Evolutionary conservation across 2,113 vertebrate genomes (phyloP).

Genomic region (Forbesichthys papilliferus): DNA sequence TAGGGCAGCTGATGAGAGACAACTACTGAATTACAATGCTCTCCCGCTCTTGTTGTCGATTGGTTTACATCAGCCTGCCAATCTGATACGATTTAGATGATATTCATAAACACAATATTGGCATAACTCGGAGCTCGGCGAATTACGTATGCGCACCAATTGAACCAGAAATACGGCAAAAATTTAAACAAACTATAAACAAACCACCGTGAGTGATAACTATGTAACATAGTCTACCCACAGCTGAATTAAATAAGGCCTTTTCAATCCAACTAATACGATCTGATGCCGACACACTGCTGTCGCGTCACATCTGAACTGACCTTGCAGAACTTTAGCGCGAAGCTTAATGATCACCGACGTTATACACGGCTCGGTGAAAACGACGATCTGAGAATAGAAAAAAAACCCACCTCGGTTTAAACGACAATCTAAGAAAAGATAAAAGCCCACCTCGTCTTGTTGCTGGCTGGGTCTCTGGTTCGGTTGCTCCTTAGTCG

Average conservation of each 20-base stretch:
- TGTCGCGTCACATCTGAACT: not conserved
- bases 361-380: not conserved
- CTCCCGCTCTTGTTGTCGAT: not conserved
- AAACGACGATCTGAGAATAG: not conserved
- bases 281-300: not conserved
- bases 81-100: not conserved
- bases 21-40: conserved; percentile 59
- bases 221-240: too few relatives aligned
- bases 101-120: conserved; percentile 6
- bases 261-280: not conserved
- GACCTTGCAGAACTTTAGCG: conserved; percentile 11
- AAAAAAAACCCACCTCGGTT: conserved; percentile 2
- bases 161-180: not conserved
- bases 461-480: conserved; percentile 77
- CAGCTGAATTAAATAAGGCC: too few relatives aligned
- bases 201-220: not conserved
- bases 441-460: conserved; percentile 78
- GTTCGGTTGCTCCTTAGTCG: conserved; percentile 83
- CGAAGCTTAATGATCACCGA: too few relatives aligned
- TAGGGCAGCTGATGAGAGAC: conserved; percentile 55
- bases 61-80: not conserved
- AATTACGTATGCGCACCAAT: conserved; percentile 4
- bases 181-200: not conserved
- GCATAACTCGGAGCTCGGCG: conserved; percentile 19
- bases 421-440: not conserved